Base-by-base conservation (phyloP, 2,797 vertebrate genomes). In the Aulostomus chinensis region DNA sequence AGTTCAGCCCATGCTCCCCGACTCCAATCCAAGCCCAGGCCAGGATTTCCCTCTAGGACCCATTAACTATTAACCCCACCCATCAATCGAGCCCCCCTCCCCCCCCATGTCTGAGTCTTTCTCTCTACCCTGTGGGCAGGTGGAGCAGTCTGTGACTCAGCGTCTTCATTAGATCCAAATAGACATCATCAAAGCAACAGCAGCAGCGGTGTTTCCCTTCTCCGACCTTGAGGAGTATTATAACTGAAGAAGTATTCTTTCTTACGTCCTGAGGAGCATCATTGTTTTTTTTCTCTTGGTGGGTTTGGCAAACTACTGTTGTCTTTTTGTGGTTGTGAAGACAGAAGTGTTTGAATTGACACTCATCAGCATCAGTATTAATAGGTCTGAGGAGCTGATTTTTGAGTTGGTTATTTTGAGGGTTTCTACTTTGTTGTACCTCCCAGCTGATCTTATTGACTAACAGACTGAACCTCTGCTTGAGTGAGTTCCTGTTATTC, bases 111-210 rank as follows among this genome's bases (percentile, higher is more conserved):
- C 20, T 57, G 9, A 47, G 11, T 49, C 20, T 63, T 51, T 58
- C 54, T 28, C 63, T 50, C 76, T 78, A 74, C 82, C 85, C 83
- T 68, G 64, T 75, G 85, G 88, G 89, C 88, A 93, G 90, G 92
- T 91, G 61, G 14, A 84, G 80, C 65, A 75, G 75, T 65, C 45
- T 71, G 80, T 84, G 87, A 90, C 76, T 90, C 86, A 84, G 87
- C 82, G 62, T 50, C 81, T 84, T 80, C 55, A 86, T 83, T 57
- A 67, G 32, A 74, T n/a, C 31, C 45, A 29, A 55, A 73, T 68
- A 56, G 26, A 74, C 50, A 58, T 64, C 68, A 74, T 55, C 58
- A 69, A 48, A 72, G 52, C 51, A 60, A 32, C 53, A 36, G 24
- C 17, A 16, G 18, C 30, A 37, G 29, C 33, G 20, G 21, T 12